Evolutionary conservation across 2,113 vertebrate genomes (phyloP), one percentile per base, ranked within the genome.

Genomic region (Todiramphus chloris): DNA sequence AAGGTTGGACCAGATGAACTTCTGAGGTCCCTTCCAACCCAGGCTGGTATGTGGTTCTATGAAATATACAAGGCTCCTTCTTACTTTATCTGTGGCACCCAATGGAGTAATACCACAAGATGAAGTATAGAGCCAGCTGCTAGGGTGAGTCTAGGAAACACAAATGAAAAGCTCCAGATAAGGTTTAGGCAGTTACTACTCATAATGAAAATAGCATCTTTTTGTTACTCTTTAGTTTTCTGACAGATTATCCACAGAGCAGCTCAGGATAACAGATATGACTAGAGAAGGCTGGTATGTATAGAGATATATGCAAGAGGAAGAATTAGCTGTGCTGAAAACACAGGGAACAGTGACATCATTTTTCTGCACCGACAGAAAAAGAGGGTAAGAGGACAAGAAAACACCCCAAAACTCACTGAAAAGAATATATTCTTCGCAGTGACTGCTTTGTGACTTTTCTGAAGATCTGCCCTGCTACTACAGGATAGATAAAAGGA

Each of bases 401-500:
- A 21, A 30, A 2, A 0, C 5, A 3, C 18, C 10, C 37, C 3
- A 13, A 87, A 83, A 39, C 15, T 51, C 18, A 5, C n/a, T 84
- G 75, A 41, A 51, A 83, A 68, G 41, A 90, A 78, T 5, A 77
- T 35, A 50, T 44, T 94, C 73, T 81, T 82, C 1, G 2, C 12
- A 66, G 41, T 82, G 85, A 91, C 66, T 0, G 3, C 44, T 84
- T 82, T 56, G 53, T 0, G 13, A 73, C 83, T 94, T 92, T 64
- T 68, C 35, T 78, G 35, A 89, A 74, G 23, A 94, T 64, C 39
- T 79, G 68, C n/a, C 66, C 78, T 87, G 68, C 48, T 87, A 10
- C 48, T 16, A 53, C 53, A 76, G 48, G 33, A 87, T 24, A 89
- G 30, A 89, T 33, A 89, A 62, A 72, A 95, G 55, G 62, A 89